These are phyloP conservation scores for Dolichoris vasculosae DNA, from an alignment of 1,140 invertebrate species.

Conservation along the genomic window DNA sequence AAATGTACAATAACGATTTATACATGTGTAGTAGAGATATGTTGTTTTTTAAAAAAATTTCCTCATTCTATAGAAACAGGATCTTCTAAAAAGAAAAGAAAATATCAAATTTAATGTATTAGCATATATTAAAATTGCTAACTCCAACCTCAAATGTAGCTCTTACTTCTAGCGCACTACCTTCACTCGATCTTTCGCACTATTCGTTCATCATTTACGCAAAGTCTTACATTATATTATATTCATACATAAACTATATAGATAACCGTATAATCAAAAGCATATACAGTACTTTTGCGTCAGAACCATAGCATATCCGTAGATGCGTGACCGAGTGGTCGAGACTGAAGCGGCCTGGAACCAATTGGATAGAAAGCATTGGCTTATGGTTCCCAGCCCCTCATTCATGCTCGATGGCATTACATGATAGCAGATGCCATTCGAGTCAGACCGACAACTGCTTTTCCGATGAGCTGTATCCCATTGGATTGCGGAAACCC, in stretches of 20 bases:
- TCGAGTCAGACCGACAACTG: constrained; percentile 28
- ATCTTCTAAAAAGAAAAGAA: background rate
- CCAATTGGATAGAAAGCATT: constrained; percentile 46
- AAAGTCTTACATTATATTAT: background rate
- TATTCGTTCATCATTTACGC: background rate
- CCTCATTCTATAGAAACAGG: no score
- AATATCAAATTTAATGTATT: background rate
- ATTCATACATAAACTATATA: background rate
- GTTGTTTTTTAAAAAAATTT: no score
- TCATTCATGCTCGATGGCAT: constrained; percentile 42
- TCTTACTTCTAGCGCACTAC: background rate
- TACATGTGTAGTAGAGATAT: no score
- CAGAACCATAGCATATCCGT: background rate
- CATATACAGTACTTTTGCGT: background rate
- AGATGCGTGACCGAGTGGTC: constrained; percentile 11
- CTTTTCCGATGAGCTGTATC: constrained; percentile 32
- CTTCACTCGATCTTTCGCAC: background rate
- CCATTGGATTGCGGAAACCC: constrained; percentile 2
- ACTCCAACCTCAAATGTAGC: background rate
- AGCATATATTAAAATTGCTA: background rate
- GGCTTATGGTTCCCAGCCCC: background rate
- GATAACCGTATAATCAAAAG: background rate
- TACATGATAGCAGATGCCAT: constrained; percentile 43
- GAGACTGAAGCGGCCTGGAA: constrained; percentile 20
- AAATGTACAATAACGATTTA: no score